Base-by-base conservation (phyloP, 1,140 invertebrate genomes). In the Caenorhabditis remanei region DNA sequence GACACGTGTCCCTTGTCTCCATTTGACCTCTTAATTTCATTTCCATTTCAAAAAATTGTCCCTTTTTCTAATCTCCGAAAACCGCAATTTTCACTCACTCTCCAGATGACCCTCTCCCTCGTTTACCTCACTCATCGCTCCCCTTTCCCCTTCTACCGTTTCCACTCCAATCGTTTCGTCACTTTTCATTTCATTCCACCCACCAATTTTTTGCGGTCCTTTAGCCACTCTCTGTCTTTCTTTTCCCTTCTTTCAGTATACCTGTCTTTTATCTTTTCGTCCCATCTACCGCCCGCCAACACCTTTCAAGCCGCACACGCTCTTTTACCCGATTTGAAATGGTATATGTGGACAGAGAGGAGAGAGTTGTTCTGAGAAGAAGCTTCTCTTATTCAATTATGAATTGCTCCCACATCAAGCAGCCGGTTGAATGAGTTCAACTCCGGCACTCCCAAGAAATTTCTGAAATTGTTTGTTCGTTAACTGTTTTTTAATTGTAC, bases 241-340 rank as follows among this genome's bases (percentile, higher is more conserved):
- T 9, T 21, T 21, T 21, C 40, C 61, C 32, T 46, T 46, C n/a
- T 79, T 79, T 79, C 71, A 79, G 71, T 79, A 50, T 50, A 79
- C 71, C 71, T 79, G 71, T 79, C 71, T 14, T 79, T 79, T 79
- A 79, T 79, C 71, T 79, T 50, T 9, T 50, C 46, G 71, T 40
- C 71, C 71, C 71, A 79, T 79, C 71, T 79, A 79, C 71, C 71
- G 71, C 71, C 71, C 71, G 71, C 71, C 71, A 79, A 79, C 71
- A 79, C 71, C 71, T 79, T 79, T 79, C 43, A 53, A 79, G 71
- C 71, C 71, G 40, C 71, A 79, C 46, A 50, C 46, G 40, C 65
- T 32, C 65, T 58, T 40, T 63, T 14, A n/a, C 56, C 56, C n/a
- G 56, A 58, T 63, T 24, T 32, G 11, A 63, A 63, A 63, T 58